phyloP scores from a whole-genome alignment of 2,888 invertebrate genomes.

The Andrena hattorfiana region DNA sequence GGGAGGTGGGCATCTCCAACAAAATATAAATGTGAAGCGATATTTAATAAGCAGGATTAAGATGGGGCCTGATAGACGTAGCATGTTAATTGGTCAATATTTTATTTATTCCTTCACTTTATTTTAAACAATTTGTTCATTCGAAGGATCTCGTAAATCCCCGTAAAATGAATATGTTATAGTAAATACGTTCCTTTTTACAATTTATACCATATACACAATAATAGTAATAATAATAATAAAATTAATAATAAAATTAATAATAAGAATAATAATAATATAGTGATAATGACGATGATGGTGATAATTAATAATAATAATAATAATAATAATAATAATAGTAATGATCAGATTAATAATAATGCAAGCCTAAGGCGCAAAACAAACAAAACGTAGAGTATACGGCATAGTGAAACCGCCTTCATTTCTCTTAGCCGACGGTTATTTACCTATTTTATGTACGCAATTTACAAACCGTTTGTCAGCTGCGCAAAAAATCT shows the following conservation, averaged over 20 bases:
- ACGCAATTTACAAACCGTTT: conserved; percentile 76
- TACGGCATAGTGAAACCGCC: conserved; percentile 75
- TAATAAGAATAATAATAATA: conserved; percentile 63
- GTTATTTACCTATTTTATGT: conserved; percentile 71
- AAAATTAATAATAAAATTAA: conserved; percentile 64
- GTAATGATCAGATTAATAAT: conserved; percentile 67
- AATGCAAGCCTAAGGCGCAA: conserved; percentile 77
- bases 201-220: conserved; percentile 81
- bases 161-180: conserved; percentile 80
- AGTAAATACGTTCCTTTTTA: conserved; percentile 81
- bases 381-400: conserved; percentile 76
- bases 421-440: conserved; percentile 67
- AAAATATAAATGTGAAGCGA: too few relatives aligned
- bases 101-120: conserved; percentile 81
- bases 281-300: conserved; percentile 57
- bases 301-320: conserved; percentile 56
- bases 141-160: conserved; percentile 75
- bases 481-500: conserved; percentile 51
- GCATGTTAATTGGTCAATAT: conserved; percentile 75
- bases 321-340: conserved; percentile 56
- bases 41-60: background rate
- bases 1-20: too few relatives aligned
- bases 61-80: background rate
- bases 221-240: conserved; percentile 73
- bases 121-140: conserved; percentile 81